Evolutionary conservation across 2,797 vertebrate genomes (phyloP).

Genomic region (Bovichtus variegatus): DNA sequence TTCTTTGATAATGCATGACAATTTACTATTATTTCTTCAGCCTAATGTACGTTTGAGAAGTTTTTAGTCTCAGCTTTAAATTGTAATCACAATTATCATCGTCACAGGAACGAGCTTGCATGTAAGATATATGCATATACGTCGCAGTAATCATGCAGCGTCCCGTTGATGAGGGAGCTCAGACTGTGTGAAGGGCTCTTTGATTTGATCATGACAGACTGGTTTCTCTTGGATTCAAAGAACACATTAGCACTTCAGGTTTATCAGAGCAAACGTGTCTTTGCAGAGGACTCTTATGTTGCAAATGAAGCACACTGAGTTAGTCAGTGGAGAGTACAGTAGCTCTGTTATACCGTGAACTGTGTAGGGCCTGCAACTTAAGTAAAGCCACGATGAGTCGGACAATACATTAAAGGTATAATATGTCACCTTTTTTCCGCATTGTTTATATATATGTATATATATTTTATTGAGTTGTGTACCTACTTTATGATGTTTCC

Average conservation of each 20-base stretch:
- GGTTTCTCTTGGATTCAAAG: conserved; percentile 8
- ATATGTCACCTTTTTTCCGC: too few relatives aligned
- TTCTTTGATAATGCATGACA: conserved; percentile 2
- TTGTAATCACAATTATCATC: neutral
- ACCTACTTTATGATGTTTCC: too few relatives aligned
- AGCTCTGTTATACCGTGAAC: neutral
- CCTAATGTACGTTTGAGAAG: neutral
- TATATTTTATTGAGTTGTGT: too few relatives aligned
- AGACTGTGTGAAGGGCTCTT: conserved; percentile 27
- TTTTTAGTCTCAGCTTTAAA: neutral
- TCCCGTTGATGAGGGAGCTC: conserved; percentile 9
- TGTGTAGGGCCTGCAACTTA: neutral
- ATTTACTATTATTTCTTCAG: neutral
- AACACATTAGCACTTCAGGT: conserved; percentile 6
- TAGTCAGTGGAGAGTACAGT: neutral
- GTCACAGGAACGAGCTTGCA: neutral
- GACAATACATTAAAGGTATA: neutral
- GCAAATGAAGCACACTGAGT: conserved; percentile 6
- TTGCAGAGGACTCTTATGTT: neutral
- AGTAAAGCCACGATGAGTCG: conserved; percentile 5
- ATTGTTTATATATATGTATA: too few relatives aligned
- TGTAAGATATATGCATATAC: neutral
- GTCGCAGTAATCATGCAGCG: neutral
- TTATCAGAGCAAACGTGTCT: neutral
- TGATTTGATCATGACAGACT: conserved; percentile 15